phyloP scores from a whole-genome alignment of 2,888 invertebrate genomes.

The Elegia similella region DNA sequence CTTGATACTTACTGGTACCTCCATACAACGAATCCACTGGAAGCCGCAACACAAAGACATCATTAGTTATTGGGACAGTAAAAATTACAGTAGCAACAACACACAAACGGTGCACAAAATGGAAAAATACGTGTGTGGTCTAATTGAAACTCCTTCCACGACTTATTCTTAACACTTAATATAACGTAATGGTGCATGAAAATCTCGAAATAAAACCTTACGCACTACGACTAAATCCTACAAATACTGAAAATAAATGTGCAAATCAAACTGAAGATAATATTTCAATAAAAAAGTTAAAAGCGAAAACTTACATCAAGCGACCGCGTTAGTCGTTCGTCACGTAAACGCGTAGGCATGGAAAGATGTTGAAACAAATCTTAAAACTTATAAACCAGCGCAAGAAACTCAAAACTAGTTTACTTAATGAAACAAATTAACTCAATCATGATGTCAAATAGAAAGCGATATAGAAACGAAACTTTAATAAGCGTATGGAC shows the following conservation, averaged over 20 bases:
- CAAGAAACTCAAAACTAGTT: constrained; percentile 55
- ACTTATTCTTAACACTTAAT: constrained; percentile 38
- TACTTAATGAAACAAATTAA: constrained; percentile 55
- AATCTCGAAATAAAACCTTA: constrained; percentile 47
- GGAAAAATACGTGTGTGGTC: constrained; percentile 39
- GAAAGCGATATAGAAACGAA: constrained; percentile 49
- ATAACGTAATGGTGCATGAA: constrained; percentile 75
- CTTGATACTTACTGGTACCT: constrained; percentile 84
- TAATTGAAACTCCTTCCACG: constrained; percentile 24
- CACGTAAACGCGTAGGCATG: constrained; percentile 71
- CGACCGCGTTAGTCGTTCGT: constrained; percentile 65
- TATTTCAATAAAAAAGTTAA: constrained; percentile 40
- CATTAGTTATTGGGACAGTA: constrained; percentile 54
- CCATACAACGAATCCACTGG: constrained; percentile 89
- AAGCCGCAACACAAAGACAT: constrained; percentile 60
- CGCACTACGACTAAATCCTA: constrained; percentile 64
- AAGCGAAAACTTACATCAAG: constrained; percentile 77
- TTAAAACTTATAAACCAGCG: constrained; percentile 64
- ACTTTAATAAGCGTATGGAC: constrained; percentile 53
- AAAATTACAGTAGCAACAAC: constrained; percentile 39
- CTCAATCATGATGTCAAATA: constrained; percentile 47
- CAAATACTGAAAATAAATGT: constrained; percentile 52
- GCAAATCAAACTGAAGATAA: constrained; percentile 62
- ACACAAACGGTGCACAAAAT: constrained; percentile 49
- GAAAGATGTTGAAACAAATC: constrained; percentile 70